phyloP scores from a whole-genome alignment of 2,888 invertebrate species.

The Drosophila mimica region DNA sequence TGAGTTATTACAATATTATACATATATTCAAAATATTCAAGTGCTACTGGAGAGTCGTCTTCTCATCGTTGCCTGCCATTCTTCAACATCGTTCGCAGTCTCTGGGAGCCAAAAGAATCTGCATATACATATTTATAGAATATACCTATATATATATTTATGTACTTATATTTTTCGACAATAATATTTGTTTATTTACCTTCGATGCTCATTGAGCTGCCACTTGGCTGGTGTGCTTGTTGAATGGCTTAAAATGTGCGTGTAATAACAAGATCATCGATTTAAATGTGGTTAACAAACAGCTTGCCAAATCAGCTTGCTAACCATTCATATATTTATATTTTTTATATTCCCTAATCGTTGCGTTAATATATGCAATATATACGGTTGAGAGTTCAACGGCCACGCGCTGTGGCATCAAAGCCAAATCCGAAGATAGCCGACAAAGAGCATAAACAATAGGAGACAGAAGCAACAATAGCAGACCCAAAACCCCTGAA shows the following conservation, averaged over 20 bases:
- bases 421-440: slow-evolving; percentile 54
- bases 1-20: slow-evolving; percentile 79
- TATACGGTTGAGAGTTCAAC: slow-evolving; percentile 56
- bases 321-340: neutral
- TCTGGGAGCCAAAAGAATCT: slow-evolving; percentile 46
- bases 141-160: neutral
- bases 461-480: slow-evolving; percentile 18
- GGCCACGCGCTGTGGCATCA: slow-evolving; percentile 73
- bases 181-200: slow-evolving; percentile 68
- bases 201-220: slow-evolving; percentile 63
- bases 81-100: slow-evolving; percentile 31
- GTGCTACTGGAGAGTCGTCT: slow-evolving; percentile 69
- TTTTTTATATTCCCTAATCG: slow-evolving; percentile 5
- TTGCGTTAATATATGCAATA: slow-evolving; percentile 46
- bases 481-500: slow-evolving; percentile 21
- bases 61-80: slow-evolving; percentile 19
- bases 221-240: slow-evolving; percentile 50
- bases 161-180: slow-evolving; percentile 40
- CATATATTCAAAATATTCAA: slow-evolving; percentile 70
- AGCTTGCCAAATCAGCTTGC: slow-evolving; percentile 33
- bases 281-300: slow-evolving; percentile 40
- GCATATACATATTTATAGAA: slow-evolving; percentile 22
- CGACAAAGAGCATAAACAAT: slow-evolving; percentile 56
- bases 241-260: slow-evolving; percentile 49
- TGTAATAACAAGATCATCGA: slow-evolving; percentile 65